phyloP scores from a whole-genome alignment of 2,888 invertebrate genomes.

The Drosophila suboccidentalis region DNA sequence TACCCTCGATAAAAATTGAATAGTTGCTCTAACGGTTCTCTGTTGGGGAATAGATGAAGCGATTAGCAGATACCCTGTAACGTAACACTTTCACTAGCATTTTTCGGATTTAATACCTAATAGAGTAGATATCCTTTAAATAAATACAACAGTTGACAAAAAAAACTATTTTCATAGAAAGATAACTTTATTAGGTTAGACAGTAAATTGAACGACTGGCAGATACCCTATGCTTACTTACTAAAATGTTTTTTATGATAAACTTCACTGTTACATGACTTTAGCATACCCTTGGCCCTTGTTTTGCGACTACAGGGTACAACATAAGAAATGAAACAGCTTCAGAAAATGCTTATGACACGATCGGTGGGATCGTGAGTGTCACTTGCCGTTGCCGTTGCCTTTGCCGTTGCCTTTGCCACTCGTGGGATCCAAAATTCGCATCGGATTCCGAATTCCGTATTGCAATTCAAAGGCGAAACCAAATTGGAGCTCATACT shows the following conservation, averaged over 20 bases:
- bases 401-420: not conserved
- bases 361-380: slow-evolving; percentile 59
- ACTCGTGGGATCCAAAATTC: slow-evolving; percentile 51
- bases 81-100: too few species aligned
- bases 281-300: too few species aligned
- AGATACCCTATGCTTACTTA: not conserved
- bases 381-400: slow-evolving; percentile 39
- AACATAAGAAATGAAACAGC: slow-evolving; percentile 5
- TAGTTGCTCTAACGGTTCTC: too few species aligned
- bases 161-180: too few species aligned
- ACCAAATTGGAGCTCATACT: slow-evolving; percentile 9
- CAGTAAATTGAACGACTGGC: not conserved
- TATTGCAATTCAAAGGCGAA: not conserved
- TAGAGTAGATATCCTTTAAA: too few species aligned
- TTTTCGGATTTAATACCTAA: too few species aligned
- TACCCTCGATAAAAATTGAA: too few species aligned
- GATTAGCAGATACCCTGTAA: not conserved
- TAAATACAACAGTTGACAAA: too few species aligned
- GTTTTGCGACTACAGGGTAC: slow-evolving; percentile 12
- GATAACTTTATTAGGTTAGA: too few species aligned
- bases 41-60: not conserved
- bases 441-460: slow-evolving; percentile 20
- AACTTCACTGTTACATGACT: too few species aligned
- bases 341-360: slow-evolving; percentile 59
- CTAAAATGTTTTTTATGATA: too few species aligned